phyloP scores from a whole-genome alignment of 1,140 invertebrate genomes.

The Idris sp. region DNA sequence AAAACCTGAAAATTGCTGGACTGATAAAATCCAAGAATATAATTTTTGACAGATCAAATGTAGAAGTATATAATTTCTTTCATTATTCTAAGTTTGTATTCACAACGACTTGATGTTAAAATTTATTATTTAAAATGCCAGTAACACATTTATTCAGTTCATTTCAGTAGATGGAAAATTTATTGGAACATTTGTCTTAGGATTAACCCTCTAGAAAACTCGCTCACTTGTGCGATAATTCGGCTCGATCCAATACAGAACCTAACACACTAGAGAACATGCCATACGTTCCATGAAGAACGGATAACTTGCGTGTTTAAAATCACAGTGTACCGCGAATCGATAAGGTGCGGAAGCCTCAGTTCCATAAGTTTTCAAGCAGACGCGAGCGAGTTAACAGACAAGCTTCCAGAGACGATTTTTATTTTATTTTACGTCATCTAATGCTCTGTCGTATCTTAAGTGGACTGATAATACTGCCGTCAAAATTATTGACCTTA shows the following conservation, averaged over 20 bases:
- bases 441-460: slow-evolving; percentile 48
- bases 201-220: slow-evolving; percentile 53
- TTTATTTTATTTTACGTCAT: too few relatives aligned
- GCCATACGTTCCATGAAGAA: slow-evolving; percentile 65
- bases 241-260: slow-evolving; percentile 55
- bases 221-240: slow-evolving; percentile 61
- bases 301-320: slow-evolving; percentile 68
- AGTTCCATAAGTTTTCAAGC: slow-evolving; percentile 50
- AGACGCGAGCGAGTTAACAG: slow-evolving; percentile 50
- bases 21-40: too few relatives aligned
- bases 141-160: slow-evolving; percentile 12
- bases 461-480: slow-evolving; percentile 56
- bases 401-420: slow-evolving; percentile 25
- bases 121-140: slow-evolving; percentile 1
- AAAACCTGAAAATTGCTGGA: too few relatives aligned
- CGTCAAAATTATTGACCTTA: slow-evolving; percentile 35
- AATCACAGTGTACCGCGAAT: slow-evolving; percentile 69
- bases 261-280: slow-evolving; percentile 45
- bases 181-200: slow-evolving; percentile 46
- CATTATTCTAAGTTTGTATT: too few relatives aligned
- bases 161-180: slow-evolving; percentile 28
- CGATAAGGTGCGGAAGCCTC: slow-evolving; percentile 67
- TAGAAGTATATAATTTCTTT: too few relatives aligned
- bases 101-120: neutral
- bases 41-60: too few relatives aligned